Evolutionary conservation across 2,113 vertebrate species (phyloP).

Genomic region (Stomatorhinus ivindoensis): DNA sequence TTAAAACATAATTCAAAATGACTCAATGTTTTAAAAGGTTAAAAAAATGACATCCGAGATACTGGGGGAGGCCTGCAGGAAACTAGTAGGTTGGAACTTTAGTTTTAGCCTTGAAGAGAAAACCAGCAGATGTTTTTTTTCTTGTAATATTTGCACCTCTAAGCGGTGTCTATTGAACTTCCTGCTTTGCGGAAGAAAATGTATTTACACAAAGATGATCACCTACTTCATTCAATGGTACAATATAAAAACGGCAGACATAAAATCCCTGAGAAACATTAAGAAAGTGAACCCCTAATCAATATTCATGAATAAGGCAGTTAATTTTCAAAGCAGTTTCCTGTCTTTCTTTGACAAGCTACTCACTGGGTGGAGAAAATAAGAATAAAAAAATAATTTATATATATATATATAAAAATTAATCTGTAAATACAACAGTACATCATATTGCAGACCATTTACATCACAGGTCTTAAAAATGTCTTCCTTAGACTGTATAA

Average conservation of each 20-base stretch:
- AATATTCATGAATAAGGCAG: slow-evolving; percentile 47
- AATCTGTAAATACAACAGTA: not conserved
- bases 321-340: not conserved
- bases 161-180: not conserved
- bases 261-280: slow-evolving; percentile 41
- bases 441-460: not conserved
- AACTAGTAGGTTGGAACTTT: slow-evolving; percentile 6
- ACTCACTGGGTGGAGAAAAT: not conserved
- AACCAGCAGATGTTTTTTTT: not conserved
- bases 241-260: slow-evolving; percentile 20
- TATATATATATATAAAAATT: not conserved
- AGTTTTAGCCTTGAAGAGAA: not conserved
- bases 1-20: not conserved
- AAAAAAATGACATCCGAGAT: not conserved
- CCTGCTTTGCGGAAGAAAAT: not conserved
- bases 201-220: not conserved
- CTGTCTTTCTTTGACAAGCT: not conserved
- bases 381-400: too few relatives aligned
- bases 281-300: slow-evolving; percentile 35
- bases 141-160: not conserved
- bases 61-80: not conserved
- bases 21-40: not conserved
- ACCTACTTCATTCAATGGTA: not conserved
- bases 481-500: not conserved
- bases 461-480: not conserved